Conservation (phyloP, 1,140 invertebrate genomes). For the Caerostris extrusa region DNA sequence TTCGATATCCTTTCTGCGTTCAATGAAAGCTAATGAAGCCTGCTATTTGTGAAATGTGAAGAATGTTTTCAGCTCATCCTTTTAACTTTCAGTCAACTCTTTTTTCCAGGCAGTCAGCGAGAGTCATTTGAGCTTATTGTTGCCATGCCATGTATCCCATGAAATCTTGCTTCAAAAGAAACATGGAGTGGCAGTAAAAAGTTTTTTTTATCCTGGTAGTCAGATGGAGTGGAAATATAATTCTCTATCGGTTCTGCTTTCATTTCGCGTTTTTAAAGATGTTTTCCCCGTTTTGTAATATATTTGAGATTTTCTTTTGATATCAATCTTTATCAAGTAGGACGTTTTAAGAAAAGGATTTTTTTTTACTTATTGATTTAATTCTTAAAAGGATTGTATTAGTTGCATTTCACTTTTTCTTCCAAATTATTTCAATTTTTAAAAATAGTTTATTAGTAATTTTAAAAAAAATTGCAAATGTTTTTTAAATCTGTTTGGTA, state of each 20-base stretch:
- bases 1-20: conserved; percentile 10
- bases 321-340: background rate
- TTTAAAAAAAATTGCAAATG: background rate
- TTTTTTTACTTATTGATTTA: too few relatives aligned
- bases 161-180: conserved; percentile 19
- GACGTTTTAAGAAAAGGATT: background rate
- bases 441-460: background rate
- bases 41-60: conserved; percentile 35
- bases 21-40: conserved; percentile 52
- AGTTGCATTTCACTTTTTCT: background rate
- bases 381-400: too few relatives aligned
- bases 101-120: background rate
- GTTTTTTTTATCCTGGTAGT: background rate
- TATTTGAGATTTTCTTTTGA: background rate
- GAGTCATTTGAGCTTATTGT: conserved; percentile 13
- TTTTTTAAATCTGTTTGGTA: background rate
- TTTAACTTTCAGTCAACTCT: background rate
- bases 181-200: background rate
- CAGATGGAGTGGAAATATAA: background rate
- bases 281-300: background rate
- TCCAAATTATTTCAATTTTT: background rate
- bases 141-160: conserved; percentile 45
- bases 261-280: background rate
- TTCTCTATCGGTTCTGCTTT: background rate
- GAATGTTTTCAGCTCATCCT: conserved; percentile 11